A percentile compares a stretch with the other conserved stretches of the same genome.
Conservation (phyloP, 2,113 vertebrate species). For the Phaethon lepturus region DNA sequence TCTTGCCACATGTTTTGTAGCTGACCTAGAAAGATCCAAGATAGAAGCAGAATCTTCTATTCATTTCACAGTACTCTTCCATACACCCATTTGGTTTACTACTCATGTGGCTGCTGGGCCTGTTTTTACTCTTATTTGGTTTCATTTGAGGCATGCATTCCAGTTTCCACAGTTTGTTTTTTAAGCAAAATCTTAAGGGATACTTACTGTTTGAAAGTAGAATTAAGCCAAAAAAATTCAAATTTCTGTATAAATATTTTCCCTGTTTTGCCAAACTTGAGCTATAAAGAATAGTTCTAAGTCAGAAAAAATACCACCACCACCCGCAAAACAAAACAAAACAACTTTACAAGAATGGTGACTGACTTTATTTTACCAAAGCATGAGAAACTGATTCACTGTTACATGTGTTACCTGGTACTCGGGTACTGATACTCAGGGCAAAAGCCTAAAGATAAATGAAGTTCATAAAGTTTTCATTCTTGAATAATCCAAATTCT, state of each 20-base stretch:
- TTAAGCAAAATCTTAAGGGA: not conserved
- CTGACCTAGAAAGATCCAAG: not conserved
- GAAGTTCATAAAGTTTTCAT: not conserved
- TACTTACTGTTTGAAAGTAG: not conserved
- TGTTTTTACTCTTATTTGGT: not conserved
- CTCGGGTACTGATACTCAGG: not conserved
- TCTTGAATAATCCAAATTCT: not conserved
- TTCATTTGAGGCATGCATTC: not conserved
- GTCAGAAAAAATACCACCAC: no score
- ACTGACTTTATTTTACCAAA: not conserved
- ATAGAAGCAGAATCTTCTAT: not conserved
- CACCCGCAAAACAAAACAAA: no score
- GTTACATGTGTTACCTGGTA: not conserved
- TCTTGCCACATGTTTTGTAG: not conserved
- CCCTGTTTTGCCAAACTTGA: not conserved
- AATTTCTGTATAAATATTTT: not conserved
- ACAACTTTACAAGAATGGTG: not conserved
- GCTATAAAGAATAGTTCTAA: not conserved
- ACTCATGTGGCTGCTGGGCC: not conserved
- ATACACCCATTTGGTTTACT: not conserved
- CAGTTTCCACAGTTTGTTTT: not conserved
- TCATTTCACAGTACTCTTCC: not conserved
- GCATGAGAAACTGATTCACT: not conserved
- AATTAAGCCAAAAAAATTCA: not conserved
- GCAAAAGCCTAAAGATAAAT: not conserved